These are phyloP conservation scores for Oreochromis tanganicae DNA, from an alignment of 2,113 vertebrate species.

Conservation along the genomic window DNA sequence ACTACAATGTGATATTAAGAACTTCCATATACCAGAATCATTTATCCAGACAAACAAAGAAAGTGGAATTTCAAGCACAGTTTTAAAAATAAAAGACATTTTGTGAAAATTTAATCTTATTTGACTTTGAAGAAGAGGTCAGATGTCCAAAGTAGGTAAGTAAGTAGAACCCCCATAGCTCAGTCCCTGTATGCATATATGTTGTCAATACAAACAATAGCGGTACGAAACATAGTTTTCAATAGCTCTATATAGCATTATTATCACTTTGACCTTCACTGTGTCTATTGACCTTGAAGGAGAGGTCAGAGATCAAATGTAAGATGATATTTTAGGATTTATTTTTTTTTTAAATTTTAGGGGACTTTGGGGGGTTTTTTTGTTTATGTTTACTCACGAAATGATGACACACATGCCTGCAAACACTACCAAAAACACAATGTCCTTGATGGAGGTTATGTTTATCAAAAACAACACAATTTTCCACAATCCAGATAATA, in stretches of 20 bases:
- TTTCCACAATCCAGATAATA: not conserved
- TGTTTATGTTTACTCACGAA: not conserved
- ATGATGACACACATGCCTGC: not conserved
- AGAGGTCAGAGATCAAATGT: not conserved
- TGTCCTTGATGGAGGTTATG: not conserved
- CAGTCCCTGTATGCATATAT: not conserved
- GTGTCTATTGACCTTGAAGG: not conserved
- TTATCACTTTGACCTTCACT: not conserved
- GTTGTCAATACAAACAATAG: not conserved
- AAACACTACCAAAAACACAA: not conserved
- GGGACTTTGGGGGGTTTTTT: not conserved
- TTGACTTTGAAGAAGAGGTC: not conserved
- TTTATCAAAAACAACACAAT: not conserved
- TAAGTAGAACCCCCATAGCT: not conserved
- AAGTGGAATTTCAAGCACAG: not conserved
- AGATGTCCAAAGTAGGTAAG: not conserved
- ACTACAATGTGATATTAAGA: not conserved
- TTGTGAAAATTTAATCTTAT: not conserved
- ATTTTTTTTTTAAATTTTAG: not conserved
- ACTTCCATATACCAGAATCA: not conserved
- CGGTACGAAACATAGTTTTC: not conserved
- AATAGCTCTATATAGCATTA: not conserved
- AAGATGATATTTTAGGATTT: not conserved
- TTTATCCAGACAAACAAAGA: not conserved
- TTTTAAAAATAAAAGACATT: not conserved